Base-by-base conservation (phyloP, 1,140 invertebrate species). In the Carposina sasakii region DNA sequence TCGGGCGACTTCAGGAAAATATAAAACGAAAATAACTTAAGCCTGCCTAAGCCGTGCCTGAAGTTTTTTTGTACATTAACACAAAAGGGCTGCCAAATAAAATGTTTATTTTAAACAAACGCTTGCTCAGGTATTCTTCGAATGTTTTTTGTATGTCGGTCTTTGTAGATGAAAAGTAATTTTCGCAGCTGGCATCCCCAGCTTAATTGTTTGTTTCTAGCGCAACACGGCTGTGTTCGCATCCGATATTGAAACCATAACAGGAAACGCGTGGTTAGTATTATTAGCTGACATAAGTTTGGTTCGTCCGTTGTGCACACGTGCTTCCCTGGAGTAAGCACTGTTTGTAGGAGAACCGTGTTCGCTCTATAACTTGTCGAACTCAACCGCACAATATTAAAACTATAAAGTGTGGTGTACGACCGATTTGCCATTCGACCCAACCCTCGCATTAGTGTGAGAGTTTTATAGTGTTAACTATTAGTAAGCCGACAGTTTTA, bases 401-500 rank as follows among this genome's bases (percentile, higher is more conserved):
- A 77, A 81, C 76, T 75, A 81, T 83, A 83, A 81, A 83, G 66
- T 79, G 75, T 52, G 72, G 72, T 53, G 52, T 59, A 57, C 69
- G 65, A 72, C 63, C 72, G 68, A 70, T 71, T 75, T 53, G 34
- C 52, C 47, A 71, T 59, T 67, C 60, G 51, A 50, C 52, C 50
- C 49, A 48, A 52, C 47, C n/a, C n/a, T n/a, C n/a, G n/a, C n/a
- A n/a, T n/a, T n/a, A n/a, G n/a, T n/a, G n/a, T n/a, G n/a, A n/a
- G n/a, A n/a, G n/a, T n/a, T n/a, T n/a, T n/a, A n/a, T n/a, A n/a
- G n/a, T n/a, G n/a, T n/a, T n/a, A n/a, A n/a, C n/a, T n/a, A n/a
- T n/a, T n/a, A n/a, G n/a, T n/a, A n/a, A n/a, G n/a, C n/a, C n/a
- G n/a, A n/a, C n/a, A n/a, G n/a, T n/a, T n/a, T n/a, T n/a, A n/a